Percentiles rank a stretch among this genome's conserved stretches.
Evolutionary conservation across 2,888 invertebrate genomes (phyloP).

Genomic region (Andrena flavipes): DNA sequence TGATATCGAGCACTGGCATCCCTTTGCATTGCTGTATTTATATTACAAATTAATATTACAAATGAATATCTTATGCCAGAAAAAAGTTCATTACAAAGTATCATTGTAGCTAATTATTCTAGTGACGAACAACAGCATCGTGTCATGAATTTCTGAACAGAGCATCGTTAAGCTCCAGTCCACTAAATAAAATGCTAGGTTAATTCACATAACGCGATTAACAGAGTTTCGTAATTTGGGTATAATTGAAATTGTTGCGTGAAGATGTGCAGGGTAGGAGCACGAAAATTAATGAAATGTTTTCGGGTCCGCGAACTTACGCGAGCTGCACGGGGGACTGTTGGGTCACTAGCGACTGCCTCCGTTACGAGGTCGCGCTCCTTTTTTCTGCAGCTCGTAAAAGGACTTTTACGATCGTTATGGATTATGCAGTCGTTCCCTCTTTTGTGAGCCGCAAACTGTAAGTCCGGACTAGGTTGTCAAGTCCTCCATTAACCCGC

Average conservation of each 20-base stretch:
- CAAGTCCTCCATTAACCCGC: slow-evolving; percentile 38
- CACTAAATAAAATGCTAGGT: background rate
- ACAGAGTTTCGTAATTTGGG: background rate
- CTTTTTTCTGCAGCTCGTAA: slow-evolving; percentile 64
- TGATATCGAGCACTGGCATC: background rate
- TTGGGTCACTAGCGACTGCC: slow-evolving; percentile 17
- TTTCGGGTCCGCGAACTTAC: background rate
- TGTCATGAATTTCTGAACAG: too few relatives aligned
- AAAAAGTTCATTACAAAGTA: background rate
- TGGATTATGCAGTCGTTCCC: slow-evolving; percentile 68
- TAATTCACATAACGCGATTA: background rate
- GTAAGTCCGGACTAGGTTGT: slow-evolving; percentile 33
- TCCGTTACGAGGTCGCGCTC: slow-evolving; percentile 16
- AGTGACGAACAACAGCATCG: background rate
- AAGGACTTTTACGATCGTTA: slow-evolving; percentile 72
- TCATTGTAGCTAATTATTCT: background rate
- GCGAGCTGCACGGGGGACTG: background rate
- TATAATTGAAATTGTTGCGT: background rate
- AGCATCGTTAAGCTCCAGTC: background rate
- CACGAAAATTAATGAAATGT: background rate
- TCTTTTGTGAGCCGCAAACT: slow-evolving; percentile 29
- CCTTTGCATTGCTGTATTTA: background rate
- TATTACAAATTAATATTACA: too few relatives aligned
- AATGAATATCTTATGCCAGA: background rate
- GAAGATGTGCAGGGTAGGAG: background rate